Evolutionary conservation across 2,888 invertebrate species (phyloP), one percentile per base, ranked within the genome.

Genomic region (Chouioia cunea): DNA sequence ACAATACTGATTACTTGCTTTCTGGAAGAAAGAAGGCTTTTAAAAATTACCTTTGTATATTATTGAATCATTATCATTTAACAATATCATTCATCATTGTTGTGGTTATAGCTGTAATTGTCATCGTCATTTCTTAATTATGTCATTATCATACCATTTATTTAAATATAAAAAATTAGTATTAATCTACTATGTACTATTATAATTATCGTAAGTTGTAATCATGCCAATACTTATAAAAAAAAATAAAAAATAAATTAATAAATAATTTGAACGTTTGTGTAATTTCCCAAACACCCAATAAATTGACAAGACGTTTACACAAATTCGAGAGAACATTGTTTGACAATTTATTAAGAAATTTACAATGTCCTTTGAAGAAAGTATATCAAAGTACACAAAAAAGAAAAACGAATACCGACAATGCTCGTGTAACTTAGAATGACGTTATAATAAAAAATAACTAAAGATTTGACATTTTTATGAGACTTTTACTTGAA

Each of bases 171-270:
- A 71, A 66, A 64, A 71, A 53, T 69, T 74, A 74, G 71, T 71
- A 71, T 71, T 74, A 68, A 68, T 69, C 71, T 69, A 23, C 68
- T 69, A 69, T 71, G 56, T 70, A 73, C 58, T 71, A 71, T 71
- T 66, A 66, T 71, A 68, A 65, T 69, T 69, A 71, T 73, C 68
- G 69, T 71, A 71, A 71, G 65, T 71, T 74, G 71, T 71, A 74
- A 71, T 71, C 73, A 74, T 71, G 69, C 71, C 65, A 71, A 69
- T 73, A 73, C 68, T 62, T 71, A 73, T n/a, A n/a, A n/a, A 68
- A 56, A 44, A 67, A 58, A 63, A 65, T 73, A 71, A 72, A 62
- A 53, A 67, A 73, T 70, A 73, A 73, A 67, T 67, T 23, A 64
- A 50, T 67, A 71, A 64, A 64, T 27, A 27, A n/a, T n/a, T n/a